These are phyloP conservation scores for Pollenia amentaria DNA, from an alignment of 2,888 invertebrate species.

Conservation along the genomic window DNA sequence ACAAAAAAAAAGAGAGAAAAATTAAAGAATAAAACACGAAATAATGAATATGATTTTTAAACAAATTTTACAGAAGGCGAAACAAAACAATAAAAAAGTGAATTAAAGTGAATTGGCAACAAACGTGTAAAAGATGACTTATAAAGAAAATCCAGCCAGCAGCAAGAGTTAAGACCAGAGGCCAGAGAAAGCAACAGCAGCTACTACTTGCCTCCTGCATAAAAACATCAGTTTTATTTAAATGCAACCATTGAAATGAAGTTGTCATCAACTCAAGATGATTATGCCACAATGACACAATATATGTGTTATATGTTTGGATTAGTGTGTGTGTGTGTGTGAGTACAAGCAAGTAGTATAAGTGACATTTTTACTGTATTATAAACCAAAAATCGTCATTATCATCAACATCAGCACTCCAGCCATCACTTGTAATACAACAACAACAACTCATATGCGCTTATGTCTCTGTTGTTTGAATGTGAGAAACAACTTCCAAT, in stretches of 20 bases:
- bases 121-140: slow-evolving; percentile 54
- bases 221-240: slow-evolving; percentile 23
- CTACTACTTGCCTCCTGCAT: slow-evolving; percentile 17
- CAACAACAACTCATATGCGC: slow-evolving; percentile 7
- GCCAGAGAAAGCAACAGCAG: slow-evolving; percentile 13
- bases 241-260: slow-evolving; percentile 7
- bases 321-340: background rate
- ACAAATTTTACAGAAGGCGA: slow-evolving; percentile 36
- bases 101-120: slow-evolving; percentile 10
- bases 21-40: background rate
- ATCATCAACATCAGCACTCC: slow-evolving; percentile 26
- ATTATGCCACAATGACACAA: slow-evolving; percentile 64
- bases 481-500: slow-evolving; percentile 59
- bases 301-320: slow-evolving; percentile 5
- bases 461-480: slow-evolving; percentile 3
- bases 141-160: slow-evolving; percentile 12
- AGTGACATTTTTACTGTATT: slow-evolving; percentile 65
- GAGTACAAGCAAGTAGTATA: slow-evolving; percentile 20
- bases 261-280: slow-evolving; percentile 60
- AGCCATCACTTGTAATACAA: slow-evolving; percentile 25
- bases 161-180: slow-evolving; percentile 10
- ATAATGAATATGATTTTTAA: slow-evolving; percentile 52
- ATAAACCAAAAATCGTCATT: slow-evolving; percentile 62
- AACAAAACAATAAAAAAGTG: background rate
- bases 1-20: slow-evolving; percentile 5